phyloP scores from a whole-genome alignment of 1,140 invertebrate species.

The Teleopsis dalmanni region DNA sequence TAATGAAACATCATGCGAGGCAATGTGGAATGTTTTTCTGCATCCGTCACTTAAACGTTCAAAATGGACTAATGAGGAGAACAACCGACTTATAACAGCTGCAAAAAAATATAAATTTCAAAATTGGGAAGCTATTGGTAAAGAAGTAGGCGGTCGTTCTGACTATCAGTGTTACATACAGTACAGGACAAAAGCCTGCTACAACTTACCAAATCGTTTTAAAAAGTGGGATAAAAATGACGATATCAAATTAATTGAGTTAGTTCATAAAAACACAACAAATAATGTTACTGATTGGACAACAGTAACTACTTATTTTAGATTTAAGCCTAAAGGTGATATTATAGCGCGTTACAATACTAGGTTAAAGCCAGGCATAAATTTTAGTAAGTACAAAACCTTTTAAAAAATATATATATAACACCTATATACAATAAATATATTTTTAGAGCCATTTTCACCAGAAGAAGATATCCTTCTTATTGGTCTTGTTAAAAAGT shows the following conservation, averaged over 20 bases:
- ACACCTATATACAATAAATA: too few species aligned
- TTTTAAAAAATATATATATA: too few species aligned
- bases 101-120: constrained; percentile 47
- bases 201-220: constrained; percentile 22
- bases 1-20: constrained; percentile 48
- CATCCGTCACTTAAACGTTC: constrained; percentile 57
- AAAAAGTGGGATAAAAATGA: constrained; percentile 53
- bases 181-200: constrained; percentile 48
- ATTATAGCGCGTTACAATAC: constrained; percentile 52
- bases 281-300: constrained; percentile 60
- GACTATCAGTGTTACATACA: constrained; percentile 61
- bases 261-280: constrained; percentile 50
- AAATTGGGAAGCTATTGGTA: constrained; percentile 58
- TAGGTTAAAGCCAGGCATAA: constrained; percentile 19
- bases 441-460: constrained; percentile 43
- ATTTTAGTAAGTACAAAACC: neutral
- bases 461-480: constrained; percentile 56
- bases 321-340: constrained; percentile 53
- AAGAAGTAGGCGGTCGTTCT: constrained; percentile 49
- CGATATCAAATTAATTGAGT: constrained; percentile 48
- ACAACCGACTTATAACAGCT: constrained; percentile 46
- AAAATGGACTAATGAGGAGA: constrained; percentile 54
- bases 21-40: constrained; percentile 60
- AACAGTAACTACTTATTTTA: constrained; percentile 52
- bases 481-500: constrained; percentile 51